Base-by-base conservation (phyloP, 2,888 invertebrate genomes). In the Drosophila imparisetae region DNA sequence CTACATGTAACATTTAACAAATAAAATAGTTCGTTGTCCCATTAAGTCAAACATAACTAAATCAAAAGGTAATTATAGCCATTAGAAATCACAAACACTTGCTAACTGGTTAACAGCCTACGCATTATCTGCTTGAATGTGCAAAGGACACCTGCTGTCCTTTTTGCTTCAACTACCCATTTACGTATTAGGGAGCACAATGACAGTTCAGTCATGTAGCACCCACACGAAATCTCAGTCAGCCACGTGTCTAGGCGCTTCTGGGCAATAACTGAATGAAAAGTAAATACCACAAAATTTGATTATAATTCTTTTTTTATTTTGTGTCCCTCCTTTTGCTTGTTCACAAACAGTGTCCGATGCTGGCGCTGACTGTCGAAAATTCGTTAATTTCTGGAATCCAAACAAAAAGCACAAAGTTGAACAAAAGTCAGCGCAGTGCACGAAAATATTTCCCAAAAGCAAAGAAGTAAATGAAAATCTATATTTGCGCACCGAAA, bases 281-380 rank as follows among this genome's bases (percentile, higher is more conserved):
- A 78, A 66, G 48, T 73, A 83, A 85, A 86, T 81, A 83, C 71
- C 67, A 45, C 52, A 54, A 45, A 73, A 73, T 64, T 61, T 70
- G 57, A 83, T 74, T 76, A 72, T 59, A 65, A 64, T 70, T 60
- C 66, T 45, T 29, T 42, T 71, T 60, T 42, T 54, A 27, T 30
- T 21, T 53, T 38, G 24, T 36, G 1, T 10, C n/a, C 13, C 11
- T 34, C 18, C 13, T 27, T 27, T 45, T 48, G 7, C 21, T 53
- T 48, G 27, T 61, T 30, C 21, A 45, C n/a, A 59, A 36, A 27
- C 50, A 36, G 27, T 40, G 29, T 29, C 52, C 42, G 55, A 32
- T 32, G 27, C 67, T 60, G 72, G 45, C 18, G n/a, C 27, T 38
- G 50, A 49, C 64, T 67, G 60, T 29, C 42, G n/a, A 27, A 53